Conservation (phyloP, 2,797 vertebrate species). For the Phoebastria nigripes region DNA sequence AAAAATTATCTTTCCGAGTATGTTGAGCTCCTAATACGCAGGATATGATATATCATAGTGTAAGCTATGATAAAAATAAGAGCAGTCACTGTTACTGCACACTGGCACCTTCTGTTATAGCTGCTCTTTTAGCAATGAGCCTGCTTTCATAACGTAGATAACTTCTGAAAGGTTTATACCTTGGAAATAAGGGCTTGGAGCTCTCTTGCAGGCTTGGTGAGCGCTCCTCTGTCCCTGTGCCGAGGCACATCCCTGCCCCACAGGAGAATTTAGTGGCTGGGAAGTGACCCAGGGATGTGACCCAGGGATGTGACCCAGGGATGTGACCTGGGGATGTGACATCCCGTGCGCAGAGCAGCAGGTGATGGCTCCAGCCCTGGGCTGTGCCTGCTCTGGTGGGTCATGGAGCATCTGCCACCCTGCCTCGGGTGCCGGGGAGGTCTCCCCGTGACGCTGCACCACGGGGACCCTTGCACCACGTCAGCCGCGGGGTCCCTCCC, state of each 20-base stretch:
- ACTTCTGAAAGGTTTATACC: neutral
- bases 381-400: neutral
- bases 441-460: fast-evolving
- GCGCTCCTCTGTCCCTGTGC: fast-evolving
- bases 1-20: neutral
- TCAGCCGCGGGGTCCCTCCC: neutral
- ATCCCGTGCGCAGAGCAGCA: fast-evolving
- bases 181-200: neutral
- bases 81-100: neutral
- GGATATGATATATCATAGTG: neutral
- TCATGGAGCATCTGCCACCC: neutral
- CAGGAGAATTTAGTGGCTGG: fast-evolving
- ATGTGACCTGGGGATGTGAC: too few relatives aligned
- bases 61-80: neutral
- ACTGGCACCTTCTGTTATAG: neutral
- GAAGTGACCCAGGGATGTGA: neutral
- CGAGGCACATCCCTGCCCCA: neutral
- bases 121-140: neutral
- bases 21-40: neutral
- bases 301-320: too few relatives aligned
- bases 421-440: fast-evolving
- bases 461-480: fast-evolving
- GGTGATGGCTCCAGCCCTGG: neutral
- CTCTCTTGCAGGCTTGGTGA: neutral
- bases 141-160: fast-evolving